Evolutionary conservation across 2,113 vertebrate genomes (phyloP), one percentile per base, ranked within the genome.

Genomic region (Vidua chalybeata): DNA sequence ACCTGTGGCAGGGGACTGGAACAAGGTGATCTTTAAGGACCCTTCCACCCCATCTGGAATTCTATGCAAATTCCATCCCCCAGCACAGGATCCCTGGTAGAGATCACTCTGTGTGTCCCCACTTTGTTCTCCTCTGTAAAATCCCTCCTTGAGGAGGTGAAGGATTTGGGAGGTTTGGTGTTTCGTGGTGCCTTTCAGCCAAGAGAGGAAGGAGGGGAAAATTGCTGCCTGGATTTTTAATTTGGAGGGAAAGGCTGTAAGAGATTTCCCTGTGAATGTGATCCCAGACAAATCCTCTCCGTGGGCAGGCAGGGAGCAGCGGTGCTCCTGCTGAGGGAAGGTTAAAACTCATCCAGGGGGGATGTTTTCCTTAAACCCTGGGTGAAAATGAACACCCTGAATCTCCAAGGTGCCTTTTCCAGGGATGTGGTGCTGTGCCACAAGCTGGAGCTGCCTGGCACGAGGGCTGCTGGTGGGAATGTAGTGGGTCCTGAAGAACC

Each of bases 351-450:
- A 14, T 61, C 59, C 16, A 2, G 27, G 12, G 61, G 37, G 43
- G 58, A 16, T 22, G 58, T 55, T 85, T 66, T 71, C 55, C 26
- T 56, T 21, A 28, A 37, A 9, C 9, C 19, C 3, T 4, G 52
- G 79, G 9, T 56, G 77, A 17, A 52, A 77, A 69, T 21, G 61
- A 39, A 4, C 58, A 9, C 9, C 7, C 54, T 3, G 1, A 4
- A 1, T 46, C 37, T 55, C 68, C 0, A 0, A 20, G n/a, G 41
- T 1, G 5, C 72, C 28, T 72, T 37, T 39, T n/a, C 58, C 51
- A 8, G 58, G n/a, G 48, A 12, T 3, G 11, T 3, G 7, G 11
- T 2, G 93, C 76, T 33, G 72, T 66, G 77, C 41, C 43, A 23
- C 0, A 7, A 27, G 55, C 61, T 6, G 24, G 27, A 9, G 87